phyloP scores from a whole-genome alignment of 2,797 vertebrate species.

The Lutjanus campechanus region DNA sequence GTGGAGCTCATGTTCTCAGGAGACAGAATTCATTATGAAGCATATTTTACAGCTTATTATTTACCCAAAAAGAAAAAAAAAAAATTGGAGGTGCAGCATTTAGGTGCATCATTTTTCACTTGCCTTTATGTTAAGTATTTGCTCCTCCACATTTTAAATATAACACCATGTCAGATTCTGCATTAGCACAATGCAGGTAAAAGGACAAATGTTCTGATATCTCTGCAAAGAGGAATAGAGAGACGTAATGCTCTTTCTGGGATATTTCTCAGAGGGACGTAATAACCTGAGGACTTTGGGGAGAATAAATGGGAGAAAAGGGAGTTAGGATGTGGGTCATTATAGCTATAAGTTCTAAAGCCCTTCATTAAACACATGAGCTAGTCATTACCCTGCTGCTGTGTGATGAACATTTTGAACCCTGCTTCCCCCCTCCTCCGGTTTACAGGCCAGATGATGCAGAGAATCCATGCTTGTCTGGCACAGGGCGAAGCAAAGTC shows the following conservation, averaged over 20 bases:
- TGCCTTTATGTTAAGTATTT: constrained; percentile 30
- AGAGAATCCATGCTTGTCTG: constrained; percentile 89
- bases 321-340: constrained; percentile 79
- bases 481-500: constrained; percentile 91
- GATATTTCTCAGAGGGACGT: constrained; percentile 71
- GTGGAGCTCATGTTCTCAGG: constrained; percentile 57
- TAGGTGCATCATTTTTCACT: constrained; percentile 22
- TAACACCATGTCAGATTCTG: constrained; percentile 25
- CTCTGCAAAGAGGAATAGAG: constrained; percentile 45
- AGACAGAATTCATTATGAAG: constrained; percentile 65
- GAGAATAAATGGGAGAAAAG: constrained; percentile 74
- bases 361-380: constrained; percentile 85
- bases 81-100: constrained; percentile 21
- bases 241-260: constrained; percentile 60
- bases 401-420: constrained; percentile 79
- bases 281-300: constrained; percentile 79
- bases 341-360: constrained; percentile 80
- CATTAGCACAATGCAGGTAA: constrained; percentile 35
- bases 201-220: constrained; percentile 53
- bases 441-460: constrained; percentile 91
- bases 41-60: constrained; percentile 58
- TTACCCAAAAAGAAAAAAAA: constrained; percentile 12
- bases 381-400: constrained; percentile 78
- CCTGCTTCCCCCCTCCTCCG: constrained; percentile 39
- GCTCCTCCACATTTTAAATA: constrained; percentile 30